Percentiles rank a stretch among this genome's conserved stretches.
Evolutionary conservation across 1,140 invertebrate genomes (phyloP).

Genomic region (Microvelia longipes): DNA sequence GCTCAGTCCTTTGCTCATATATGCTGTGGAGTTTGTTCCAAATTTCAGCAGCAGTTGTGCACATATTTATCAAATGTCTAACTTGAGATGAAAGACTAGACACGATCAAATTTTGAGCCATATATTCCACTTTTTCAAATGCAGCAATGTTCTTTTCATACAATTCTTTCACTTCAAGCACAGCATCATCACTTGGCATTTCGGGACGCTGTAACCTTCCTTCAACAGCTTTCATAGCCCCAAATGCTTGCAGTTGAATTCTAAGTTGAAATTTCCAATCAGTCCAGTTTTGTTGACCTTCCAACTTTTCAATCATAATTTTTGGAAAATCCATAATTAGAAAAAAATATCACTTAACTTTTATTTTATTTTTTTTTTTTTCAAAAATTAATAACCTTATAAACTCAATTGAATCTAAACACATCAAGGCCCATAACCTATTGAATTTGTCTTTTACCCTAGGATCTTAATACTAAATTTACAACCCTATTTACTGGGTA

Average conservation of each 20-base stretch:
- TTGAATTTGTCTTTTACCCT: too few relatives aligned
- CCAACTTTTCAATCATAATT: slow-evolving; percentile 7
- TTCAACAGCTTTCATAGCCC: slow-evolving; percentile 2
- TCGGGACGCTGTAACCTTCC: not conserved
- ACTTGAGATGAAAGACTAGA: not conserved
- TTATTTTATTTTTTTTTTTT: too few relatives aligned
- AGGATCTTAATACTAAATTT: too few relatives aligned
- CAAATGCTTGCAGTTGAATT: slow-evolving; percentile 5
- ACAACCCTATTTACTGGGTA: too few relatives aligned
- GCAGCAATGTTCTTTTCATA: slow-evolving; percentile 1
- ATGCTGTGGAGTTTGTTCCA: not conserved
- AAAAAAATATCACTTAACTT: not conserved
- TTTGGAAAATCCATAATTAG: not conserved
- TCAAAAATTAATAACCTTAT: too few relatives aligned
- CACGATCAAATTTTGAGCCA: slow-evolving; percentile 1
- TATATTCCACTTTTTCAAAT: not conserved
- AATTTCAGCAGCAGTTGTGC: not conserved
- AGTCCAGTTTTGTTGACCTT: slow-evolving; percentile 6
- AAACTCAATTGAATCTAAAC: too few relatives aligned
- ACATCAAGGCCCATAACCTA: too few relatives aligned
- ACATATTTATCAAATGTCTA: not conserved
- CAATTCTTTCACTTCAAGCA: not conserved
- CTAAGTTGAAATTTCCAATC: slow-evolving; percentile 10
- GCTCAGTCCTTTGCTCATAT: not conserved
- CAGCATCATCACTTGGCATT: not conserved